Conservation (phyloP, 2,113 vertebrate species). For the Cettia cetti region DNA sequence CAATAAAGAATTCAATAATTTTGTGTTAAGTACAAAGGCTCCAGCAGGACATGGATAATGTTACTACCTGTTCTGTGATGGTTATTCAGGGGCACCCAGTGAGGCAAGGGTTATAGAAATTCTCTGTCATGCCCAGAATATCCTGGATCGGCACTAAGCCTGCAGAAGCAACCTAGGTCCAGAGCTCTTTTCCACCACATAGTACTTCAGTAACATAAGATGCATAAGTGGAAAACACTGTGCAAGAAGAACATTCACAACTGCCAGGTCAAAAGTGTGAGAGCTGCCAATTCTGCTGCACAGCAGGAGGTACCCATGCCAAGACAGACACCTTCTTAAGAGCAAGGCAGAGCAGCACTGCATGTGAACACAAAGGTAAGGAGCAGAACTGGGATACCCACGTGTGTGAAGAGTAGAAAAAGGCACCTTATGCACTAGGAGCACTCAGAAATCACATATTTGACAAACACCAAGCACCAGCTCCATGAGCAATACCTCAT, state of each 20-base stretch:
- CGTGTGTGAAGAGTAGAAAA: background rate
- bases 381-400: background rate
- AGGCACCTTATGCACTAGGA: background rate
- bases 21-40: background rate
- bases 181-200: background rate
- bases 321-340: background rate
- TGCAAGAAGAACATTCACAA: background rate
- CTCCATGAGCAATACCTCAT: background rate
- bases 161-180: background rate
- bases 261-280: background rate
- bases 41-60: background rate
- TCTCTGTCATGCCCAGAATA: background rate
- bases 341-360: background rate
- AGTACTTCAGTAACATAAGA: background rate
- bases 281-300: background rate
- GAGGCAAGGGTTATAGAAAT: background rate
- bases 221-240: background rate
- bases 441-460: background rate
- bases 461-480: background rate
- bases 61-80: background rate
- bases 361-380: background rate
- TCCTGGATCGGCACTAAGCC: background rate
- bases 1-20: background rate
- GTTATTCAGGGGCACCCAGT: background rate
- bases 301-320: background rate